phyloP scores from a whole-genome alignment of 2,113 vertebrate species.

The Spilogale gracilis region DNA sequence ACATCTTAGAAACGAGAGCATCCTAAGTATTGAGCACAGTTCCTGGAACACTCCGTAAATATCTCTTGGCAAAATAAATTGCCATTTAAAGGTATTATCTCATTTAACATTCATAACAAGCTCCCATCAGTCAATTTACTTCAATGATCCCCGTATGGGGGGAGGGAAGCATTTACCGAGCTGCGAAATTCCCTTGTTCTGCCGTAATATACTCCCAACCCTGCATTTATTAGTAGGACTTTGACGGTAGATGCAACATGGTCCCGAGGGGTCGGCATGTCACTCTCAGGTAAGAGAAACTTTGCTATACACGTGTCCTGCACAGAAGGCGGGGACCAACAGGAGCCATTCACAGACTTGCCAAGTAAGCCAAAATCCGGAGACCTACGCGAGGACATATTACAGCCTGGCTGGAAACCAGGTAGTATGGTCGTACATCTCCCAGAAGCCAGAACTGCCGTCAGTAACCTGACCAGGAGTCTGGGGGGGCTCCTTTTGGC shows the following conservation, averaged over 20 bases:
- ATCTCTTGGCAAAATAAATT: slow-evolving; percentile 10
- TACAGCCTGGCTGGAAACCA: not conserved
- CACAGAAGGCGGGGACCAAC: not conserved
- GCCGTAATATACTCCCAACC: not conserved
- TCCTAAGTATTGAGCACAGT: not conserved
- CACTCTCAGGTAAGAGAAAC: not conserved
- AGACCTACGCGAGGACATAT: not conserved
- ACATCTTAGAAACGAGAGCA: not conserved
- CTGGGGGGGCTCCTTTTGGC: not conserved
- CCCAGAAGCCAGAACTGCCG: not conserved
- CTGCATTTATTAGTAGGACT: not conserved
- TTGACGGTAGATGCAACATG: not conserved
- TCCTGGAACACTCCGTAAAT: not conserved
- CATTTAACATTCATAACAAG: slow-evolving; percentile 7
- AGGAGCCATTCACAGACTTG: not conserved
- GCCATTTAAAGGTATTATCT: not conserved
- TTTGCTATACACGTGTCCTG: not conserved
- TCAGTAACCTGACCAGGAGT: not conserved
- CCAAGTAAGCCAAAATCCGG: not conserved
- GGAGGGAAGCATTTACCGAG: not conserved
- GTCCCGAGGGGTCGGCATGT: not conserved
- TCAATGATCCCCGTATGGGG: not conserved
- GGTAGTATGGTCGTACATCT: not conserved
- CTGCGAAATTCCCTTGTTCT: not conserved
- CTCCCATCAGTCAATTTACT: slow-evolving; percentile 9